Evolutionary conservation across 2,888 invertebrate genomes (phyloP).

Genomic region (Rhamnusium bicolor): DNA sequence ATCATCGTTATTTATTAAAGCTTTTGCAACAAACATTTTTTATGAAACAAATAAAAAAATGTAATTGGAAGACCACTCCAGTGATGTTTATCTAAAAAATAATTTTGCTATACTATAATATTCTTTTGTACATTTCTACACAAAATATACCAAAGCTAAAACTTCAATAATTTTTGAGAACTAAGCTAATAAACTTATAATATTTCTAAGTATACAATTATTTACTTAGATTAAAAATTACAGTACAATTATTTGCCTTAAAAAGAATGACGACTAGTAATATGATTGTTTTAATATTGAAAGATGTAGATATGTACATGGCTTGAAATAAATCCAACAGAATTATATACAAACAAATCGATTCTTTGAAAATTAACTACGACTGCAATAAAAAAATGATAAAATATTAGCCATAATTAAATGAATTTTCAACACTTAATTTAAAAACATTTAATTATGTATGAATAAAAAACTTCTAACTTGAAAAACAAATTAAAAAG

Average conservation of each 20-base stretch:
- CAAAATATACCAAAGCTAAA: too few species aligned
- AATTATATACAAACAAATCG: not conserved
- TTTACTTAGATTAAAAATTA: constrained; percentile 29
- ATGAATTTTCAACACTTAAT: too few species aligned
- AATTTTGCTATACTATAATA: not conserved
- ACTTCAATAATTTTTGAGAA: constrained; percentile 25
- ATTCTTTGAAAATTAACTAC: too few species aligned
- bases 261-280: constrained; percentile 61
- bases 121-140: not conserved
- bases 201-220: constrained; percentile 30
- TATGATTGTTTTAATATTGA: constrained; percentile 63
- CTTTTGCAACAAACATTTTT: not conserved
- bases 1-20: too few species aligned
- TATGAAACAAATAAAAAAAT: not conserved
- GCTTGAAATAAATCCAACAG: not conserved
- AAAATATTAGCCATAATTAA: too few species aligned
- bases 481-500: too few species aligned
- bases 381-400: too few species aligned
- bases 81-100: not conserved
- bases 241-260: constrained; percentile 42
- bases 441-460: too few species aligned
- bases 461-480: too few species aligned
- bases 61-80: constrained; percentile 9
- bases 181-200: constrained; percentile 25
- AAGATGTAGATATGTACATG: constrained; percentile 59